Evolutionary conservation across 1,140 invertebrate species (phyloP).

Genomic region (Drosophila tristis): DNA sequence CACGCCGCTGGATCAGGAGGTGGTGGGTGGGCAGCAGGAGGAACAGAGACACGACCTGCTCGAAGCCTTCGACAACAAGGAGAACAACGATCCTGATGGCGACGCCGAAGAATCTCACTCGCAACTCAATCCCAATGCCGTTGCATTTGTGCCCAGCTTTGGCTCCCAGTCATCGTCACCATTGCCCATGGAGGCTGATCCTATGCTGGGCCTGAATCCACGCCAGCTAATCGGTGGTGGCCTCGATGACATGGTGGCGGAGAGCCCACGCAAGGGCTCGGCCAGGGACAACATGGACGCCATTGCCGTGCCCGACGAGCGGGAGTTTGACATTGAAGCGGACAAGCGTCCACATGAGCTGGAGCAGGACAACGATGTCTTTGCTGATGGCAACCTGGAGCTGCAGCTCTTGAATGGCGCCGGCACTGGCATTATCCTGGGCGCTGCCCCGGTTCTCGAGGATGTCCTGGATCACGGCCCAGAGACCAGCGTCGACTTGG

Average conservation of each 20-base stretch:
- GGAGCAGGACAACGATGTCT: slow-evolving; percentile 61
- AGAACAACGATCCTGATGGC: slow-evolving; percentile 51
- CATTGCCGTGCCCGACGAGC: slow-evolving; percentile 67
- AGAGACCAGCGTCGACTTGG: slow-evolving; percentile 74
- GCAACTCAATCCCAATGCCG: slow-evolving; percentile 73
- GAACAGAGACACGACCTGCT: slow-evolving; percentile 15
- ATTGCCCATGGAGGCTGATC: slow-evolving; percentile 19
- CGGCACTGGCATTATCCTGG: neutral
- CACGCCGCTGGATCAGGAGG: slow-evolving; percentile 31
- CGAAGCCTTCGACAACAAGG: slow-evolving; percentile 60
- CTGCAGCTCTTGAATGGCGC: slow-evolving; percentile 33
- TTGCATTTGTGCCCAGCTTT: slow-evolving; percentile 73
- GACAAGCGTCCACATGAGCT: slow-evolving; percentile 71
- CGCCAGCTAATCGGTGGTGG: slow-evolving; percentile 55
- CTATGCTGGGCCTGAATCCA: slow-evolving; percentile 19
- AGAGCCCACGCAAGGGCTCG: slow-evolving; percentile 74
- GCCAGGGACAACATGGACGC: slow-evolving; percentile 65
- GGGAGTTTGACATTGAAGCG: slow-evolving; percentile 71
- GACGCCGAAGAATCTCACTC: slow-evolving; percentile 55
- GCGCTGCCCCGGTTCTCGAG: slow-evolving; percentile 2
- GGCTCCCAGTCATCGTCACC: slow-evolving; percentile 72
- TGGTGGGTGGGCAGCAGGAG: slow-evolving; percentile 33
- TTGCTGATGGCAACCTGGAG: slow-evolving; percentile 39
- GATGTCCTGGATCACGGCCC: slow-evolving; percentile 69
- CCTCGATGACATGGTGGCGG: slow-evolving; percentile 74